Percentiles rank a stretch among this genome's conserved stretches.
Conservation (phyloP, 2,113 vertebrate genomes). For the Patagioenas fasciata region DNA sequence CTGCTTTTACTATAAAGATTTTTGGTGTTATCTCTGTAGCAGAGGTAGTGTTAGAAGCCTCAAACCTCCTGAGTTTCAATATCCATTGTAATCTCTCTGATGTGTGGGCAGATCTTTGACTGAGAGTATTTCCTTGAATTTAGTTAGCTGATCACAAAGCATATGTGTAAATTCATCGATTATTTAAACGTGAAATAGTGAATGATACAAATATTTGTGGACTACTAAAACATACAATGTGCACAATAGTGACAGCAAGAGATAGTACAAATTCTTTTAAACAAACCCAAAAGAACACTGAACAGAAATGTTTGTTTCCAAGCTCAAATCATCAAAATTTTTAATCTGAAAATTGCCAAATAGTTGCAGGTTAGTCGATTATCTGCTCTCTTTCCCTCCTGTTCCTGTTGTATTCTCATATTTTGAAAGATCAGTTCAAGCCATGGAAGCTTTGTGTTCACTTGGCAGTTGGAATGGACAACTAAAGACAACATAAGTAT, state of each 20-base stretch:
- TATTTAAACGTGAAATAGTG: neutral
- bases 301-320: neutral
- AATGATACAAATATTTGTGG: neutral
- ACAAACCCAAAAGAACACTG: neutral
- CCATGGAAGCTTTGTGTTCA: neutral
- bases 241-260: neutral
- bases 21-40: neutral
- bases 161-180: neutral
- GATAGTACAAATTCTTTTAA: neutral
- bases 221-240: neutral
- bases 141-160: neutral
- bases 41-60: neutral
- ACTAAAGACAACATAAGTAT: neutral
- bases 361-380: neutral
- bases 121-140: neutral
- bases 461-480: neutral
- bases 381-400: neutral
- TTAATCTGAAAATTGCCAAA: neutral
- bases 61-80: neutral
- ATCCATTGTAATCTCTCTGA: neutral
- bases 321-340: neutral
- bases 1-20: neutral
- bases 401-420: neutral
- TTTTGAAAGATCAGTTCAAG: neutral
- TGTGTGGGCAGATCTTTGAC: neutral